Evolutionary conservation across 35 echinoderm and acorn worm species (phyloP), one percentile per base, ranked within the genome.

Genomic region (Lytechinus pictus): DNA sequence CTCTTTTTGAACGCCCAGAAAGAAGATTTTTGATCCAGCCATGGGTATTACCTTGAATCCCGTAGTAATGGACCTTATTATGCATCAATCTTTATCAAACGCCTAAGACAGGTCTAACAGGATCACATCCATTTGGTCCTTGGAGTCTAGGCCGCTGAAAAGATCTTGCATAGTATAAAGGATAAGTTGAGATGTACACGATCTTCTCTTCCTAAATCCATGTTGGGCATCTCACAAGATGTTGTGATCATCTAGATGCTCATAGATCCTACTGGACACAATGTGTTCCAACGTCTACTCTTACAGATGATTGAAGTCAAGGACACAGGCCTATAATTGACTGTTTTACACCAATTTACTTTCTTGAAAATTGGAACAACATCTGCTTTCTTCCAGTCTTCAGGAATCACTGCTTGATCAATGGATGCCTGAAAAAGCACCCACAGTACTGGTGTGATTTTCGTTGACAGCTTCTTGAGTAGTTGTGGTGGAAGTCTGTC

Each of bases 181-280:
- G 12, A 96, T 52, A 52, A 95, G 94, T 96, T 96, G 96, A 11
- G 93, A 95, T 60, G 91, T 94, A 57, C 96, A 97, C 14, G 94
- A 95, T 89, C 94, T 8, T 55, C 55, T 96, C n/a, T 66, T 28
- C 54, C 96, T 52, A 21, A 95, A 96, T 53, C 96, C 96, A 94
- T 96, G 96, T 55, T 96, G 96, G 86, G 61, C 71, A 54, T 91
- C 54, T 24, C 3, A 87, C 13, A 91, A 87, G 52, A 56, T 56
- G n/a, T 94, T 60, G 44, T 90, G 86, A 13, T 91, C 53, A 52
- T 95, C 94, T 27, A 96, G 93, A 57, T 96, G 94, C 9, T 54
- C 10, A 87, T 91, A 61, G 10, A 91, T 94, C 8, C 54, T 72
- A 33, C 86, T 95, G 54, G 27, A 90, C 9, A 95, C 95, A 6